phyloP scores from a whole-genome alignment of 2,797 vertebrate species.

The Characodon lateralis region DNA sequence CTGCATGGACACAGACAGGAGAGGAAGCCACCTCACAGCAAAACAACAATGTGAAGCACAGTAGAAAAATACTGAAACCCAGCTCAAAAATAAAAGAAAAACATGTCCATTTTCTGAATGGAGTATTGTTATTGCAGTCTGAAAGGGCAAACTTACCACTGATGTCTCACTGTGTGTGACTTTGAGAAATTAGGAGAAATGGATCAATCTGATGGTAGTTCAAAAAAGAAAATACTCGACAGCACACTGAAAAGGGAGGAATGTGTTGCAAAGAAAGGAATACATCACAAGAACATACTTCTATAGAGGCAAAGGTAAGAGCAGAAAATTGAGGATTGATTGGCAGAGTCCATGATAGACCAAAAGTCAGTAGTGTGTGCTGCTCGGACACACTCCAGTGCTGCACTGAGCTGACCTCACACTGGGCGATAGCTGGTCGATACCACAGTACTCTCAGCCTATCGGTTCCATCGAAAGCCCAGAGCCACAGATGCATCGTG shows the following conservation, averaged over 20 bases:
- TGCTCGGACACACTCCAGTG: slow-evolving; percentile 69
- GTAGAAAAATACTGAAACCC: slow-evolving; percentile 25
- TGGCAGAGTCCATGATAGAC: slow-evolving; percentile 50
- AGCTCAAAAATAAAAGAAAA: slow-evolving; percentile 2
- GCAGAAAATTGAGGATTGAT: slow-evolving; percentile 58
- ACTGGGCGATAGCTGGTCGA: slow-evolving; percentile 74
- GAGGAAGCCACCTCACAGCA: slow-evolving; percentile 49
- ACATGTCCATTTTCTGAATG: slow-evolving; percentile 35
- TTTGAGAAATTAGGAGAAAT: slow-evolving; percentile 31
- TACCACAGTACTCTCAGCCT: slow-evolving; percentile 74
- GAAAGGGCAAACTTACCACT: slow-evolving; percentile 18
- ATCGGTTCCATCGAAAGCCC: slow-evolving; percentile 69
- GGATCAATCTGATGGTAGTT: slow-evolving; percentile 34
- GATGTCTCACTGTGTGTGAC: slow-evolving; percentile 13
- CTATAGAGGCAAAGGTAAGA: slow-evolving; percentile 31
- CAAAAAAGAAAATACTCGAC: slow-evolving; percentile 26
- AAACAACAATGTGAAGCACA: slow-evolving; percentile 29
- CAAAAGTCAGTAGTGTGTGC: slow-evolving; percentile 69
- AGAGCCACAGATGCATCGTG: slow-evolving; percentile 82
- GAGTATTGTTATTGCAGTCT: slow-evolving; percentile 21
- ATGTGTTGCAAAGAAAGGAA: slow-evolving; percentile 15
- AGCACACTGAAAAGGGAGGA: slow-evolving; percentile 3
- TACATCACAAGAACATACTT: slow-evolving; percentile 24
- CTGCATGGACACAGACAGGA: slow-evolving; percentile 67
- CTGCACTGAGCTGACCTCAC: slow-evolving; percentile 70